Conservation (phyloP, 2,888 invertebrate species). For the Lissonota sp. region DNA sequence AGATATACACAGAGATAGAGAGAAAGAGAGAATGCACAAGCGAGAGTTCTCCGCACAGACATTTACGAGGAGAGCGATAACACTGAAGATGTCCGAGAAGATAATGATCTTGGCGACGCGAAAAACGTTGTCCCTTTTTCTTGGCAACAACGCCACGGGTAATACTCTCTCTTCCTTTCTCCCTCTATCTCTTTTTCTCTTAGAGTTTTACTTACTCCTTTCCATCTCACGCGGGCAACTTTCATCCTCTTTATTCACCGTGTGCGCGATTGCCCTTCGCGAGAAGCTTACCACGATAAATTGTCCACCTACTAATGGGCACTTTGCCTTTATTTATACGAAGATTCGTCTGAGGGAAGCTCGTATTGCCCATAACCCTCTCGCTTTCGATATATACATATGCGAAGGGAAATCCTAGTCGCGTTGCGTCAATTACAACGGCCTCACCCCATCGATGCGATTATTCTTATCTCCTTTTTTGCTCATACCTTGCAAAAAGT, state of each 20-base stretch:
- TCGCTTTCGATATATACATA: slow-evolving; percentile 31
- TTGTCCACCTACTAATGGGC: slow-evolving; percentile 66
- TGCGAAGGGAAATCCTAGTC: slow-evolving; percentile 42
- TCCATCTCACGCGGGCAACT: slow-evolving; percentile 23
- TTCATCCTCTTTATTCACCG: slow-evolving; percentile 34
- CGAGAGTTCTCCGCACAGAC: slow-evolving; percentile 40
- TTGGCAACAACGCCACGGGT: slow-evolving; percentile 65
- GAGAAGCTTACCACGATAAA: slow-evolving; percentile 59
- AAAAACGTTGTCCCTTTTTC: slow-evolving; percentile 66
- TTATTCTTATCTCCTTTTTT: background rate
- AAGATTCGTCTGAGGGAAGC: slow-evolving; percentile 61
- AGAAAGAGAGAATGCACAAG: slow-evolving; percentile 25
- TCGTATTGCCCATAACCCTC: slow-evolving; percentile 60
- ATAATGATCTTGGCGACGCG: slow-evolving; percentile 70
- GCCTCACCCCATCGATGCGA: background rate
- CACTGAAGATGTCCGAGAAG: slow-evolving; percentile 67
- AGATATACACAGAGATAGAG: slow-evolving; percentile 10
- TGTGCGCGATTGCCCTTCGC: slow-evolving; percentile 55
- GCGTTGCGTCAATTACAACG: slow-evolving; percentile 50
- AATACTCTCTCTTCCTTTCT: slow-evolving; percentile 4
- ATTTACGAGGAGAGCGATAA: slow-evolving; percentile 67
- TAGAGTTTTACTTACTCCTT: background rate
- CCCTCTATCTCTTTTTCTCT: slow-evolving; percentile 11
- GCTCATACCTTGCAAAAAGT: too few relatives aligned
- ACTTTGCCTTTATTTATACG: slow-evolving; percentile 68